These are phyloP conservation scores for Theonella swinhoei DNA, from an alignment of 37 sponge, comb jelly and placozoan species.

Conservation along the genomic window DNA sequence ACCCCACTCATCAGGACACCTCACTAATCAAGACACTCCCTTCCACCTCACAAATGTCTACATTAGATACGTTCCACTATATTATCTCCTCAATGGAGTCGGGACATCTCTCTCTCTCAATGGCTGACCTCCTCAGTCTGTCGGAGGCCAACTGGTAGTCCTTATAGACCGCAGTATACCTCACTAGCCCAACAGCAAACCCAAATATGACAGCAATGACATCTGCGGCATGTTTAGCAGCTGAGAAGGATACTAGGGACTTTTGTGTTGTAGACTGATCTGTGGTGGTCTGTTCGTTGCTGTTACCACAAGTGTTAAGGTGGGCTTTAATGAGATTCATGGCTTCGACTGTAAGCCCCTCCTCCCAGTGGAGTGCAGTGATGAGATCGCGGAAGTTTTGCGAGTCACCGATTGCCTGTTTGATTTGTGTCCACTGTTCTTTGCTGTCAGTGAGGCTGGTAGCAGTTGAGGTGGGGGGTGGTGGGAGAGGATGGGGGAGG, in stretches of 20 bases:
- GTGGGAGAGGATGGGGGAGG: too few relatives aligned
- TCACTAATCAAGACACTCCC: too few relatives aligned
- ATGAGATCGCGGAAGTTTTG: conserved; percentile 83
- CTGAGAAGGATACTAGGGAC: conserved; percentile 53
- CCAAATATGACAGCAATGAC: conserved; percentile 61
- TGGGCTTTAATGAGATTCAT: conserved; percentile 59
- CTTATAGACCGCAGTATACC: conserved; percentile 46
- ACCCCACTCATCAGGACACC: too few relatives aligned
- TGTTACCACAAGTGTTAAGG: conserved; percentile 17
- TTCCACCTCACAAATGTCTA: too few relatives aligned
- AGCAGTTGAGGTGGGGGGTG: neutral
- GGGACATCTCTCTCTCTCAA: neutral
- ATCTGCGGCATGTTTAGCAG: conserved; percentile 79
- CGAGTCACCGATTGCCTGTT: conserved; percentile 81
- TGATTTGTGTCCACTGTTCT: conserved; percentile 72
- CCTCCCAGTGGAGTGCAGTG: conserved; percentile 72
- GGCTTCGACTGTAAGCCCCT: conserved; percentile 65
- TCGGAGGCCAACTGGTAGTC: conserved; percentile 38
- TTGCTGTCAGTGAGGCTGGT: conserved; percentile 22
- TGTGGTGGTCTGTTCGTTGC: neutral
- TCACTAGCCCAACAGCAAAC: conserved; percentile 68
- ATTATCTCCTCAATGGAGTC: neutral
- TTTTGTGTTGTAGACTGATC: neutral
- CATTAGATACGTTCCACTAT: neutral
- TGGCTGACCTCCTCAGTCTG: conserved; percentile 43